A percentile compares a stretch with the other conserved stretches of the same genome.
Evolutionary conservation across 30 jellyfish, hydroid and myxozoan species (phyloP).

Genomic region (Aurelia coerulea): DNA sequence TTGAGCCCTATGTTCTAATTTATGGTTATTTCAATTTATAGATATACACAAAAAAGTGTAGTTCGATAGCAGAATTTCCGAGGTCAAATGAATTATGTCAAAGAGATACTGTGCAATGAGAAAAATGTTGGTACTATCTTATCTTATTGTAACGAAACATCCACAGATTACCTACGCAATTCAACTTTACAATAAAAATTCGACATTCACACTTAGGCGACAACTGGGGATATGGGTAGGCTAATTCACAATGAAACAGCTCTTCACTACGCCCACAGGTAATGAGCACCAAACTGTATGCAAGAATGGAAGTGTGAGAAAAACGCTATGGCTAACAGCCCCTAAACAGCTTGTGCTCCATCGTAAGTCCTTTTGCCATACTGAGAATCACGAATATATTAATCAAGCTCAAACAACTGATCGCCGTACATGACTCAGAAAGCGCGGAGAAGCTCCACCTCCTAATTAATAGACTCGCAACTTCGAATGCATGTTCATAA

Average conservation of each 20-base stretch:
- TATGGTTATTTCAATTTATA: too few species aligned
- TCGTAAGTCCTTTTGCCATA: too few species aligned
- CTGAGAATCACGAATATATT: slow-evolving; percentile 8
- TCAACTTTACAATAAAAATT: too few species aligned
- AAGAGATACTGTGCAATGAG: too few species aligned
- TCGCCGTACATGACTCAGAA: neutral
- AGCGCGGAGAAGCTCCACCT: slow-evolving; percentile 42
- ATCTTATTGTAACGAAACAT: too few species aligned
- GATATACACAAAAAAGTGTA: too few species aligned
- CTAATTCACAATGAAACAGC: neutral
- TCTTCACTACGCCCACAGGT: too few species aligned
- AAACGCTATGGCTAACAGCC: slow-evolving; percentile 1
- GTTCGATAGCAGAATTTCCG: too few species aligned
- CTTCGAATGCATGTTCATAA: slow-evolving; percentile 18
- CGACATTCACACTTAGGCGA: neutral
- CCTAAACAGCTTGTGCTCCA: slow-evolving; percentile 5
- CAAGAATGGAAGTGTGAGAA: slow-evolving; percentile 22
- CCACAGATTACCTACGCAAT: too few species aligned
- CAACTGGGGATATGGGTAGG: neutral
- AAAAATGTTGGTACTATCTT: too few species aligned
- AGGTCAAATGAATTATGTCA: too few species aligned
- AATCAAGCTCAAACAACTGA: slow-evolving; percentile 15
- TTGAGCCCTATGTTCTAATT: too few species aligned
- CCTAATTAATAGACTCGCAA: slow-evolving; percentile 24
- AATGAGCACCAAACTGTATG: neutral